A percentile compares a stretch with the other conserved stretches of the same genome.
These are phyloP conservation scores for Thereva nobilitata DNA, from an alignment of 2,888 invertebrate species.

Conservation along the genomic window DNA sequence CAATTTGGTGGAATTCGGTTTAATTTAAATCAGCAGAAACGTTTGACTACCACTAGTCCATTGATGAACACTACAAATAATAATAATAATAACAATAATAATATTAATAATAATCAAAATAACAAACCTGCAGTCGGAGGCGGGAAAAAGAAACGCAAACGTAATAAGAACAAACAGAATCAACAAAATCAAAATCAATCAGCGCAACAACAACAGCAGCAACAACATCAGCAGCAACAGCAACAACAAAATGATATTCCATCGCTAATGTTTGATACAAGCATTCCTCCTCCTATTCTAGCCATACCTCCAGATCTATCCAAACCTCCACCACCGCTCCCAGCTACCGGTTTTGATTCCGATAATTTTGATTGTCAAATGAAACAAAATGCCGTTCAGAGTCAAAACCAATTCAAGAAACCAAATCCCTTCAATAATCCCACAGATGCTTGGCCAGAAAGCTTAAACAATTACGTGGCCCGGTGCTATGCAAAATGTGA, in stretches of 20 bases:
- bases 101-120: constrained; percentile 60
- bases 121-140: constrained; percentile 1
- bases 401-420: constrained; percentile 54
- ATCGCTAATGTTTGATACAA: constrained; percentile 38
- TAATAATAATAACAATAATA: constrained; percentile 45
- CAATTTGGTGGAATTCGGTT: constrained; percentile 62
- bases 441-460: constrained; percentile 77
- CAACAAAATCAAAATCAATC: constrained; percentile 51
- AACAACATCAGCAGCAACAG: constrained; percentile 51
- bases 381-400: not conserved
- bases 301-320: constrained; percentile 50
- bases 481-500: constrained; percentile 90
- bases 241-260: constrained; percentile 3
- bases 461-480: constrained; percentile 83
- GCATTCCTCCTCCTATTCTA: constrained; percentile 56
- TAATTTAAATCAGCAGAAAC: constrained; percentile 60
- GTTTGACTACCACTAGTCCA: constrained; percentile 53
- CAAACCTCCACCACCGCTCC: constrained; percentile 54
- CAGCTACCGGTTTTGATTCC: constrained; percentile 38
- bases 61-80: constrained; percentile 48
- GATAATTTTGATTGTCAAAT: constrained; percentile 3
- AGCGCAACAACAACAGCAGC: constrained; percentile 50
- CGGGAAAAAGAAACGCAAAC: constrained; percentile 75
- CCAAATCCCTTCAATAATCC: constrained; percentile 61
- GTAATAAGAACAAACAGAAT: constrained; percentile 66